phyloP scores from a whole-genome alignment of 2,888 invertebrate genomes.

The Brachyptera risi region DNA sequence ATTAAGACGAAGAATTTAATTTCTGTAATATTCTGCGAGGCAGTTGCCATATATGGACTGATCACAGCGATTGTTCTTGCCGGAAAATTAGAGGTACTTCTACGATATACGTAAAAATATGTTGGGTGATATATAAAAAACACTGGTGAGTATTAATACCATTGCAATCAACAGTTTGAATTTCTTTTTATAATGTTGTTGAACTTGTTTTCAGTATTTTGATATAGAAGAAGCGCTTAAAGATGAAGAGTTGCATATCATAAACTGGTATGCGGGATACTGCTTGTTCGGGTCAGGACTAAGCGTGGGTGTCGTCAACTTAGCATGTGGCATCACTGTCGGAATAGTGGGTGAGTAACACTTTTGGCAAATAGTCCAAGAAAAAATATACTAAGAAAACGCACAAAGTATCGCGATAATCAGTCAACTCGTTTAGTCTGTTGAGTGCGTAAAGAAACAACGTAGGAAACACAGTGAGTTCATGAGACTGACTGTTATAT shows the following conservation, averaged over 20 bases:
- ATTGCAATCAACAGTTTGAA: too few species aligned
- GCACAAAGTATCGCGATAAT: too few species aligned
- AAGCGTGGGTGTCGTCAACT: constrained; percentile 93
- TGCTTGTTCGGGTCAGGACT: constrained; percentile 95
- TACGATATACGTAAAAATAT: background rate
- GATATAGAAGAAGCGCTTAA: background rate
- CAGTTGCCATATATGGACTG: constrained; percentile 98
- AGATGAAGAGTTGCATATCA: background rate
- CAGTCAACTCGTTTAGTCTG: too few species aligned
- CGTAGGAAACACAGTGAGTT: too few species aligned
- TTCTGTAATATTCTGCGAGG: constrained; percentile 99
- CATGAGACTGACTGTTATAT: too few species aligned
- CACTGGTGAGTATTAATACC: background rate
- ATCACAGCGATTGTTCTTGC: constrained; percentile 97
- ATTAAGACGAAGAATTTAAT: constrained; percentile 99
- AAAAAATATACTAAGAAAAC: too few species aligned
- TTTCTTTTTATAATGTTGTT: too few species aligned
- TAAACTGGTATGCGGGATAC: too few species aligned
- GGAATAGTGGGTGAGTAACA: constrained; percentile 76
- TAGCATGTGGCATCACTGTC: constrained; percentile 94
- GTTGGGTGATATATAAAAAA: too few species aligned
- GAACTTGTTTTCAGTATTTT: background rate
- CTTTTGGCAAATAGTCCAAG: too few species aligned
- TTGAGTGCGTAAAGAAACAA: too few species aligned
- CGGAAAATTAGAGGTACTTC: constrained; percentile 63